Evolutionary conservation across 2,888 invertebrate species (phyloP).

Genomic region (Mesodorylaimus sp.): DNA sequence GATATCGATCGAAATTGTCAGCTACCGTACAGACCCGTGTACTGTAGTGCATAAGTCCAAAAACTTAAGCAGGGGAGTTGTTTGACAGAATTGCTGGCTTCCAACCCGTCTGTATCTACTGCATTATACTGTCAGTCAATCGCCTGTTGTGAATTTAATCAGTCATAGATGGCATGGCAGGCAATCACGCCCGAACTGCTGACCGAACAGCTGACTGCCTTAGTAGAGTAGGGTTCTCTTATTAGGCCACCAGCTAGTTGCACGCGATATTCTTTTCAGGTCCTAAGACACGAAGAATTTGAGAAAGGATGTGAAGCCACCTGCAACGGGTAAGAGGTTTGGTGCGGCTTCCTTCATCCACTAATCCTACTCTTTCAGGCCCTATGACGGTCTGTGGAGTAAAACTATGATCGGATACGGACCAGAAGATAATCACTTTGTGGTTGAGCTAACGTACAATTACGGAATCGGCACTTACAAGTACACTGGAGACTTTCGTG

Average conservation of each 20-base stretch:
- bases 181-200: too few species aligned
- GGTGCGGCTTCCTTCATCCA: background rate
- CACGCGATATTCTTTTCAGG: constrained; percentile 38
- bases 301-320: constrained; percentile 85
- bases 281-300: constrained; percentile 89
- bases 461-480: constrained; percentile 74
- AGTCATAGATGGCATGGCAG: too few species aligned
- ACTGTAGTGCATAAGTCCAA: too few species aligned
- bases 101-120: too few species aligned
- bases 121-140: too few species aligned
- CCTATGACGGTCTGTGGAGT: constrained; percentile 91
- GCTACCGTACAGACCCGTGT: too few species aligned
- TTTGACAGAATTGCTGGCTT: too few species aligned
- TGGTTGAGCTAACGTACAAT: constrained; percentile 88
- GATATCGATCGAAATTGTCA: too few species aligned
- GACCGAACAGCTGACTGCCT: background rate
- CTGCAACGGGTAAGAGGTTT: constrained; percentile 68
- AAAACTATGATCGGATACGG: constrained; percentile 99
- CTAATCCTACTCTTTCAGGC: constrained; percentile 45
- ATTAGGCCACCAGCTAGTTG: constrained; percentile 7
- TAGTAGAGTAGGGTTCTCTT: background rate
- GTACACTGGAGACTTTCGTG: constrained; percentile 64
- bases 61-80: too few species aligned
- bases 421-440: constrained; percentile 79
- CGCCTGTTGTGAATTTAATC: too few species aligned